Conservation (phyloP, 2,113 vertebrate genomes). For the Entomyzon cyanotis region DNA sequence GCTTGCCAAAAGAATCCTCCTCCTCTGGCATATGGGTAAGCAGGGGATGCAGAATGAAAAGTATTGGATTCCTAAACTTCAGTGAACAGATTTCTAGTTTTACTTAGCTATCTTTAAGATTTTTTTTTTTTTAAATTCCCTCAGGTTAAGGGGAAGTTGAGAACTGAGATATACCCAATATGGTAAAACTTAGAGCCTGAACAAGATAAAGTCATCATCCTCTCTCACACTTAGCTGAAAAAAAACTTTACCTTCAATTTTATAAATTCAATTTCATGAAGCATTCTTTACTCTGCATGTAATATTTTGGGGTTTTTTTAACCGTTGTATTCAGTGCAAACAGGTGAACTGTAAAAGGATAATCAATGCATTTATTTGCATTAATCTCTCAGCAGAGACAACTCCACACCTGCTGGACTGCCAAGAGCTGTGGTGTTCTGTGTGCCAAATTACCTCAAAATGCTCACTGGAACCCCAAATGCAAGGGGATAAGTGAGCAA, state of each 20-base stretch:
- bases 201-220: background rate
- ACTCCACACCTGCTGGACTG: background rate
- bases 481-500: background rate
- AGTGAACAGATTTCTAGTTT: background rate
- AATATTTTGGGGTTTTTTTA: background rate
- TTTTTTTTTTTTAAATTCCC: too few relatives aligned
- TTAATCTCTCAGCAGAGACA: background rate
- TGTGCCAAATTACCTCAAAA: background rate
- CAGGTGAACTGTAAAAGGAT: background rate
- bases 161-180: background rate
- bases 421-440: background rate
- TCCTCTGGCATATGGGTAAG: background rate
- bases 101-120: background rate
- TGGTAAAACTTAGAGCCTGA: background rate
- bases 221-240: background rate
- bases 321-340: background rate
- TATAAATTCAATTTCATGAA: background rate
- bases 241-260: background rate
- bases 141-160: background rate
- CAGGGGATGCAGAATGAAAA: background rate
- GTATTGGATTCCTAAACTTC: background rate
- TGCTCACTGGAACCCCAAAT: background rate
- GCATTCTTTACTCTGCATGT: background rate
- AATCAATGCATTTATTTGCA: background rate
- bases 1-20: background rate